Evolutionary conservation across 2,113 vertebrate species (phyloP).

Genomic region (Gallinago paraguaiae): DNA sequence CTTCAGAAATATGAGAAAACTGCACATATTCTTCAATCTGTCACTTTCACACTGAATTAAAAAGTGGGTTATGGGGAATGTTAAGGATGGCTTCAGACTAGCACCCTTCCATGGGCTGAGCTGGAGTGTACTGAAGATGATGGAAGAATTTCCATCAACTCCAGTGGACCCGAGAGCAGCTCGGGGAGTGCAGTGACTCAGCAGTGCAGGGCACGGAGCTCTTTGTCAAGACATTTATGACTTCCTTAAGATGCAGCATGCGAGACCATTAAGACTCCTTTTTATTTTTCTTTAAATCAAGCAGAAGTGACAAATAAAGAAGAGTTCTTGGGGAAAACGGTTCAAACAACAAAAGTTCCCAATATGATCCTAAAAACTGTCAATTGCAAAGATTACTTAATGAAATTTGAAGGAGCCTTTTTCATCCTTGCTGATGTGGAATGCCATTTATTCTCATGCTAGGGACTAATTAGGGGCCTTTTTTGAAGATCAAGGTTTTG

Average conservation of each 20-base stretch:
- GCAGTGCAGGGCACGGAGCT: not conserved
- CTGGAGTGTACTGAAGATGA: not conserved
- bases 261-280: not conserved
- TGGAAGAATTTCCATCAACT: not conserved
- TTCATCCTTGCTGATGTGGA: slow-evolving; percentile 70
- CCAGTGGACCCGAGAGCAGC: not conserved
- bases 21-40: not conserved
- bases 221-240: slow-evolving; percentile 9
- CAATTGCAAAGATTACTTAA: slow-evolving; percentile 67
- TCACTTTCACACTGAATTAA: not conserved
- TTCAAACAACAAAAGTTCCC: slow-evolving; percentile 56
- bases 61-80: not conserved
- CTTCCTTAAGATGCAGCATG: not conserved
- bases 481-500: slow-evolving; percentile 85
- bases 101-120: not conserved
- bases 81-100: not conserved
- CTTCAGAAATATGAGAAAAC: slow-evolving; percentile 20
- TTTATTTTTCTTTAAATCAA: not conserved
- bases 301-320: slow-evolving; percentile 17
- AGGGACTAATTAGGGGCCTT: slow-evolving; percentile 82
- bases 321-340: slow-evolving; percentile 10
- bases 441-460: slow-evolving; percentile 80
- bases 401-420: slow-evolving; percentile 69
- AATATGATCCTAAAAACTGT: slow-evolving; percentile 43
- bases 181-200: not conserved